A percentile compares a stretch with the other conserved stretches of the same genome.
Evolutionary conservation across 2,113 vertebrate species (phyloP).

Genomic region (Sakesphorus luctuosus): DNA sequence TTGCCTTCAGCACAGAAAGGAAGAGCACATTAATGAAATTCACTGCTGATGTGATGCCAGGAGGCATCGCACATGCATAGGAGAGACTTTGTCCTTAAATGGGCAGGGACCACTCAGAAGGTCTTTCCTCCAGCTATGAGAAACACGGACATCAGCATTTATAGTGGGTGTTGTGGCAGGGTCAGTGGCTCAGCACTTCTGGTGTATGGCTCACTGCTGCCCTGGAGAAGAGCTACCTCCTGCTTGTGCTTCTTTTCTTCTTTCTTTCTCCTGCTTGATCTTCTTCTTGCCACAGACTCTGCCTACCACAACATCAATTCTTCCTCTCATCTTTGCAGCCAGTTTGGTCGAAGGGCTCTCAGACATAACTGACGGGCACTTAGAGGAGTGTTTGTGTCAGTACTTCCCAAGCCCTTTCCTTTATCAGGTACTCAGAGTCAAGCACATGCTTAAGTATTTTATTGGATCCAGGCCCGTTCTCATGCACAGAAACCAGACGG

Average conservation of each 20-base stretch:
- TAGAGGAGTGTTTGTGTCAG: constrained; percentile 35
- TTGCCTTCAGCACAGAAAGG: background rate
- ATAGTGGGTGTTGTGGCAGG: background rate
- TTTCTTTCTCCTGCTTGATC: background rate
- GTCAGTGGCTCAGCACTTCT: background rate
- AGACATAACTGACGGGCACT: background rate
- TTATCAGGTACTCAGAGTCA: constrained; percentile 59
- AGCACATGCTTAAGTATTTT: constrained; percentile 56
- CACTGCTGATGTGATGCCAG: background rate
- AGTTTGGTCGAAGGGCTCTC: background rate
- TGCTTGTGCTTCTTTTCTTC: background rate
- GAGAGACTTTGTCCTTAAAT: background rate
- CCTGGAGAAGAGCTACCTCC: accelerated
- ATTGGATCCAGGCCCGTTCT: constrained; percentile 56
- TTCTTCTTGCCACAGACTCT: background rate
- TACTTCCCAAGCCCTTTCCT: constrained; percentile 45
- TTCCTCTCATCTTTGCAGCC: background rate
- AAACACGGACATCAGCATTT: background rate
- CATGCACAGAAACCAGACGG: background rate
- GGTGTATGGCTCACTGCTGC: background rate
- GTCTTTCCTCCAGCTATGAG: background rate
- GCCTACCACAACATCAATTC: background rate
- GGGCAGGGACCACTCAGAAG: background rate
- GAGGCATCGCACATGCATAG: accelerated
- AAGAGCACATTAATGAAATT: background rate